Evolutionary conservation across 2,113 vertebrate genomes (phyloP).

Genomic region (Semnopithecus entellus): DNA sequence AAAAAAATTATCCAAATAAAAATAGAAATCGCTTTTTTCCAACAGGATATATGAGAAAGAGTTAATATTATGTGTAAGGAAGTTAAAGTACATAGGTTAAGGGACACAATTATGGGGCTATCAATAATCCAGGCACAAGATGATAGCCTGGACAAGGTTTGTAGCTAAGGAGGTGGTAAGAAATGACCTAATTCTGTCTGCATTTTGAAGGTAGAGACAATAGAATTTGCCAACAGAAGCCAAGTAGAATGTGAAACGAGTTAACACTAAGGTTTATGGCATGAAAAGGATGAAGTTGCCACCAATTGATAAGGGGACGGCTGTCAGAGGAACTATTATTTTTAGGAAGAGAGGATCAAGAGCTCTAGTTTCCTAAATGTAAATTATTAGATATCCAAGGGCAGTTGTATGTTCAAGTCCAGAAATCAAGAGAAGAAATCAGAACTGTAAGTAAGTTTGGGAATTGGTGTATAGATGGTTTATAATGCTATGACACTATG

Average conservation of each 20-base stretch:
- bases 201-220: background rate
- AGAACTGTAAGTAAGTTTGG: background rate
- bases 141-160: background rate
- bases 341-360: background rate
- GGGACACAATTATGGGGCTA: background rate
- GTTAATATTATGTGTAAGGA: background rate
- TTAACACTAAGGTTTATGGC: background rate
- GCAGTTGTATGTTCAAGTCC: background rate
- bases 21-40: background rate
- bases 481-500: background rate
- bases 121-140: background rate
- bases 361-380: background rate
- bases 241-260: background rate
- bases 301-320: background rate
- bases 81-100: background rate
- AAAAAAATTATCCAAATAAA: conserved; percentile 16
- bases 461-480: background rate
- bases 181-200: background rate
- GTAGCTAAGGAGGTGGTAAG: background rate
- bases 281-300: background rate
- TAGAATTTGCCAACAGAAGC: background rate
- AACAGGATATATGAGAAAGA: background rate
- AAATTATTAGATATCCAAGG: background rate
- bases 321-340: background rate
- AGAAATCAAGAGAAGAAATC: background rate